Evolutionary conservation across 2,888 invertebrate genomes (phyloP).

Genomic region (Hymenopus coronatus): DNA sequence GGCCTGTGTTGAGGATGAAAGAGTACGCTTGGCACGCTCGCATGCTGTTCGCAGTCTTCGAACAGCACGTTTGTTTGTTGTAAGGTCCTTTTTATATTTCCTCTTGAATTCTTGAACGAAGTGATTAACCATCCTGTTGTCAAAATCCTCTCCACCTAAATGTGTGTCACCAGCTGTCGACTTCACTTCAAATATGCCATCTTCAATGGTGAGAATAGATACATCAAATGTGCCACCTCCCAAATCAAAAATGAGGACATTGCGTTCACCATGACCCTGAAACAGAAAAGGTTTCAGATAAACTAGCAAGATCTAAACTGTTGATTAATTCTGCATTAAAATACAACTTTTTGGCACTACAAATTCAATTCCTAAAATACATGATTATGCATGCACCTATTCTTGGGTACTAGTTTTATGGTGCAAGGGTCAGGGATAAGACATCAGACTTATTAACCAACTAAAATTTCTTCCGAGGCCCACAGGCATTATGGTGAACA

Average conservation of each 20-base stretch:
- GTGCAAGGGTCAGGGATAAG: no score
- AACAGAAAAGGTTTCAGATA: neutral
- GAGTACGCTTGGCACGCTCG: slow-evolving; percentile 51
- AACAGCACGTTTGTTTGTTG: slow-evolving; percentile 47
- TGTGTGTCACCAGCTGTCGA: slow-evolving; percentile 62
- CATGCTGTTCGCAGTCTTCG: slow-evolving; percentile 50
- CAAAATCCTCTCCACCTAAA: slow-evolving; percentile 59
- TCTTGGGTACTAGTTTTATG: no score
- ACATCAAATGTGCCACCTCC: slow-evolving; percentile 69
- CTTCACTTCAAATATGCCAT: slow-evolving; percentile 67
- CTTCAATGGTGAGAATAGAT: slow-evolving; percentile 64
- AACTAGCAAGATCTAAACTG: no score
- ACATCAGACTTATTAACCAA: no score
- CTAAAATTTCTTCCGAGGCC: no score
- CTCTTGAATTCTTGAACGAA: slow-evolving; percentile 55
- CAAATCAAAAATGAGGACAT: slow-evolving; percentile 61
- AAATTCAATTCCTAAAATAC: no score
- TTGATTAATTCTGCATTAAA: no score
- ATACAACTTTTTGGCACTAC: no score
- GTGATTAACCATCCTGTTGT: slow-evolving; percentile 55
- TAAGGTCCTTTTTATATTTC: slow-evolving; percentile 51
- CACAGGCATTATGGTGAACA: no score
- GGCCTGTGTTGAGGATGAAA: slow-evolving; percentile 51
- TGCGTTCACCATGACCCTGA: slow-evolving; percentile 46
- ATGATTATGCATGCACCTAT: no score